These are phyloP conservation scores for Laodelphax striatellus DNA, from an alignment of 1,140 invertebrate species.

Conservation along the genomic window DNA sequence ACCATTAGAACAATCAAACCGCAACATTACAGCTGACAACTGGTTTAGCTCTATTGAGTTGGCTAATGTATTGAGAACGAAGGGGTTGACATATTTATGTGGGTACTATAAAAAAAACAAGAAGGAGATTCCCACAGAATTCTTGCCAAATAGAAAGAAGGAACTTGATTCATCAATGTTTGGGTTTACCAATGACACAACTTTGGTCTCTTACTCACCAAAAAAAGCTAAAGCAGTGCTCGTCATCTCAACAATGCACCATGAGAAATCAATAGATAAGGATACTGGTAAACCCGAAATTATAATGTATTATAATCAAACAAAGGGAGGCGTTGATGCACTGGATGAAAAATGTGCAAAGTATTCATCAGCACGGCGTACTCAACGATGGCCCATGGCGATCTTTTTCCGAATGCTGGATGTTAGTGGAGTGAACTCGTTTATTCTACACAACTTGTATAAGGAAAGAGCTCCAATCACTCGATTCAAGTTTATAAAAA, in stretches of 20 bases:
- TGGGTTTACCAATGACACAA: slow-evolving; percentile 19
- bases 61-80: slow-evolving; percentile 5
- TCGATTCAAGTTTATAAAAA: slow-evolving; percentile 21
- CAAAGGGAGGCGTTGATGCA: slow-evolving; percentile 34
- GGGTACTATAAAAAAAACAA: too few species aligned
- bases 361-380: slow-evolving; percentile 21
- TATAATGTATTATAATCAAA: slow-evolving; percentile 29
- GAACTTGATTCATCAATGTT: slow-evolving; percentile 8
- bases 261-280: slow-evolving; percentile 16
- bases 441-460: neutral
- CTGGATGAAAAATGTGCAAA: slow-evolving; percentile 28
- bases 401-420: slow-evolving; percentile 20
- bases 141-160: too few species aligned
- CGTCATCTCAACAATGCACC: slow-evolving; percentile 21
- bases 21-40: slow-evolving; percentile 7
- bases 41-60: slow-evolving; percentile 16
- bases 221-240: slow-evolving; percentile 26
- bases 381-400: slow-evolving; percentile 25
- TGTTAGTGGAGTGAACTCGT: slow-evolving; percentile 21
- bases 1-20: slow-evolving; percentile 10
- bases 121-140: too few species aligned
- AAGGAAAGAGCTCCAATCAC: slow-evolving; percentile 2
- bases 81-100: neutral
- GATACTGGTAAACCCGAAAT: slow-evolving; percentile 26
- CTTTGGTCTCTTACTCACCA: slow-evolving; percentile 8